A percentile compares a stretch with the other conserved stretches of the same genome.
Evolutionary conservation across 1,140 invertebrate genomes (phyloP).

Genomic region (Panagrolaimus sp.): DNA sequence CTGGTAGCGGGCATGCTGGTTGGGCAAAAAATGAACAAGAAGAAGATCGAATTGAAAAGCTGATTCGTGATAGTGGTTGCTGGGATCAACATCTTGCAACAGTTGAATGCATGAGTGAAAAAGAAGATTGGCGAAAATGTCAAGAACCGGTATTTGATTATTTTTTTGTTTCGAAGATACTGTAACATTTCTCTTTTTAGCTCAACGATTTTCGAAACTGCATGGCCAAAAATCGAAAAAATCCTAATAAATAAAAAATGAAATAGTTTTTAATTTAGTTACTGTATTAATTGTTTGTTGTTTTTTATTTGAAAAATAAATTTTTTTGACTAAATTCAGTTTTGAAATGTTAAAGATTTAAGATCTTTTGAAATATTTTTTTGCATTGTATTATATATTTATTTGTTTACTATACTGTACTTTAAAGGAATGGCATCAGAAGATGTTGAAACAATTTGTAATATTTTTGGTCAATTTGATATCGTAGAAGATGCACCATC

Average conservation of each 20-base stretch:
- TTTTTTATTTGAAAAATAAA: background rate
- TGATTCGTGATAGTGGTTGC: background rate
- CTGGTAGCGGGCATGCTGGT: background rate
- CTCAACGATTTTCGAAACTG: background rate
- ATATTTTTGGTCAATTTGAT: slow-evolving; percentile 11
- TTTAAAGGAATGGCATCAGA: background rate
- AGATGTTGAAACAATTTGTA: background rate
- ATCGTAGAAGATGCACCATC: background rate
- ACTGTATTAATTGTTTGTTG: background rate
- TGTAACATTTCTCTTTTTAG: background rate
- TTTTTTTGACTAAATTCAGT: too few species aligned
- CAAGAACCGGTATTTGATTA: background rate
- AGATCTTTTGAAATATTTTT: background rate
- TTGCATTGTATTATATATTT: background rate
- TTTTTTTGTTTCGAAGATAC: background rate
- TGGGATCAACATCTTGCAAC: background rate
- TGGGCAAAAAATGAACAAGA: slow-evolving; percentile 2
- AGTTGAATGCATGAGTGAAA: slow-evolving; percentile 12
- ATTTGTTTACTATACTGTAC: background rate
- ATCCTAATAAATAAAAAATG: background rate
- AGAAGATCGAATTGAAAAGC: background rate
- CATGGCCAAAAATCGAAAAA: background rate
- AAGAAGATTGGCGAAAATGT: slow-evolving; percentile 16
- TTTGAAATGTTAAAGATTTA: background rate
- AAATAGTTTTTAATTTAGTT: background rate